Base-by-base conservation (phyloP, 2,113 vertebrate genomes). In the Turnix velox region DNA sequence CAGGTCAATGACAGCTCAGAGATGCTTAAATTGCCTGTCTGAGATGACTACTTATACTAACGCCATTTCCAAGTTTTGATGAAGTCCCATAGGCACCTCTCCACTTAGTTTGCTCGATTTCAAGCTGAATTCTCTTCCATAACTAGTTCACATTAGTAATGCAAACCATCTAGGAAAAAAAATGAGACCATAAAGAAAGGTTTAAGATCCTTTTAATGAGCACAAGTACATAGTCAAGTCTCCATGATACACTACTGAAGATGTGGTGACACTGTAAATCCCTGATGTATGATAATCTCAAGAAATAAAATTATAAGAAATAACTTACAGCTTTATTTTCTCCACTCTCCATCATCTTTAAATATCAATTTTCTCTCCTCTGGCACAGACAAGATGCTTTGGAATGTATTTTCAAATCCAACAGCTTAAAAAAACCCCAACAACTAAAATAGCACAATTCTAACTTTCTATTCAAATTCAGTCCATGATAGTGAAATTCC, bases 371-470 rank as follows among this genome's bases (percentile, higher is more conserved):
- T 20, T 49, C 9, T 13, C 63, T 11, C 24, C 35, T 54, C 30
- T 54, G 19, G 9, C 76, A 11, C 15, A 76, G 35, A 12, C 24
- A 71, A 30, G 27, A 46, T 67, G n/a, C 6, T 75, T 75, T 87
- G 18, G 31, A 35, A 15, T 48, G 4, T 37, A 27, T 67, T 88
- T 11, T 43, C 22, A 83, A 83, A 90, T 9, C 10, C 30, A 88
- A 18, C 0, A 40, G 15, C 0, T 24, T 28, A 7, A 63, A 62
- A 9, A 11, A 57, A 49, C 49, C 52, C 14, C 22, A 10, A 23
- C 6, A 13, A n/a, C 77, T 33, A 9, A 4, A 31, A 18, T 25
- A 27, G 3, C 15, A 67, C 1, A 1, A n/a, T 52, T 7, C 3
- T 75, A 15, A 6, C 42, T 33, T 72, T 58, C 20, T 31, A 23